A percentile compares a stretch with the other conserved stretches of the same genome.
Conservation (phyloP, 2,888 invertebrate species). For the Leptinotarsa haldemani region DNA sequence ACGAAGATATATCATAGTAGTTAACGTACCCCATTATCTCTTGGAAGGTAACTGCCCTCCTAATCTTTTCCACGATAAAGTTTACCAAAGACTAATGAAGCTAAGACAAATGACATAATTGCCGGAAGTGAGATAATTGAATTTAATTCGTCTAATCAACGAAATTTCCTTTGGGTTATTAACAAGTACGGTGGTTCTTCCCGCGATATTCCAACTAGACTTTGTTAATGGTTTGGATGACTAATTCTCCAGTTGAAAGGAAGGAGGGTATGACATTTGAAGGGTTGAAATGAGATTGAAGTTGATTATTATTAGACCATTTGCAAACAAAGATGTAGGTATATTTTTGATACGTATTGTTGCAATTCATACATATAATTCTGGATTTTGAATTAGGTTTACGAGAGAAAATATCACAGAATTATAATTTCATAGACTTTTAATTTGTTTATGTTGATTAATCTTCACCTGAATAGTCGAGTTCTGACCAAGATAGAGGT, state of each 20-base stretch:
- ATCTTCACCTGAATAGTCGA: too few relatives aligned
- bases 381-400: too few relatives aligned
- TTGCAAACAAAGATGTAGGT: too few relatives aligned
- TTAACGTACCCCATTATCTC: not conserved
- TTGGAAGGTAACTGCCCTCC: constrained; percentile 22
- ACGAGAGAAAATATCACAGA: too few relatives aligned
- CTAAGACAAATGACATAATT: constrained; percentile 25
- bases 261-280: too few relatives aligned
- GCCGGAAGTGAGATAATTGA: constrained; percentile 25
- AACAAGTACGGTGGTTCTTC: constrained; percentile 8
- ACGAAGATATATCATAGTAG: not conserved
- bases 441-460: too few relatives aligned
- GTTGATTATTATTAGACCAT: too few relatives aligned
- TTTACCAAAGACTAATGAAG: constrained; percentile 15
- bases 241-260: not conserved
- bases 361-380: too few relatives aligned
- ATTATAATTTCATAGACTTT: too few relatives aligned
- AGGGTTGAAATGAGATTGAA: too few relatives aligned
- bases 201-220: not conserved
- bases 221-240: not conserved
- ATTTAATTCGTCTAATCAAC: constrained; percentile 28
- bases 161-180: constrained; percentile 17
- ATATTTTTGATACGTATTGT: too few relatives aligned
- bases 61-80: constrained; percentile 27
- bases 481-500: too few relatives aligned